phyloP scores from a whole-genome alignment of 2,113 vertebrate species.

The Ardeotis arabs region DNA sequence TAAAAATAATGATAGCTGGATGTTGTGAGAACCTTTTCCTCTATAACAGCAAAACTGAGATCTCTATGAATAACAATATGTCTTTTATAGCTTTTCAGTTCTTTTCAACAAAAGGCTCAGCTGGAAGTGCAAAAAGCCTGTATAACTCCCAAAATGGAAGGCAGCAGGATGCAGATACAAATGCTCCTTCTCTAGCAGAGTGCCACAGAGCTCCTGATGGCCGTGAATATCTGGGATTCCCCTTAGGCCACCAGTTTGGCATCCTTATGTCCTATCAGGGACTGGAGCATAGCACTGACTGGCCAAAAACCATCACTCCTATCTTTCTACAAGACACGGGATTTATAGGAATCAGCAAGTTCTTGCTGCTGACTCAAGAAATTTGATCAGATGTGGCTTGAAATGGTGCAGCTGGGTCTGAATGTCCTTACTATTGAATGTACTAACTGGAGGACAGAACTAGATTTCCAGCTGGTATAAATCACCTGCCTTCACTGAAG shows the following conservation, averaged over 20 bases:
- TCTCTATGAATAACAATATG: not conserved
- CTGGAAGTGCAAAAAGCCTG: not conserved
- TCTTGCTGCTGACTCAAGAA: not conserved
- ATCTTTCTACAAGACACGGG: not conserved
- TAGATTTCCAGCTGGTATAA: not conserved
- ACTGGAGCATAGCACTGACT: not conserved
- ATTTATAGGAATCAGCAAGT: conserved; percentile 6
- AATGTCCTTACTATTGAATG: not conserved
- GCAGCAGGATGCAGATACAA: not conserved
- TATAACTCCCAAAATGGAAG: not conserved
- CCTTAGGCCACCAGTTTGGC: not conserved
- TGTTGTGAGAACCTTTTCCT: not conserved
- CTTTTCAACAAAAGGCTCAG: not conserved
- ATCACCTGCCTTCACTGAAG: not conserved
- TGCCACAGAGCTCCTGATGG: not conserved
- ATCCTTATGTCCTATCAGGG: not conserved
- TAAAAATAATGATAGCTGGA: not conserved
- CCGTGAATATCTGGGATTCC: not conserved
- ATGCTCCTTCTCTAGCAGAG: not conserved
- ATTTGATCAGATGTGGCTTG: not conserved
- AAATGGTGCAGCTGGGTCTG: conserved; percentile 24
- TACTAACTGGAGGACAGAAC: not conserved
- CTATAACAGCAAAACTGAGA: not conserved
- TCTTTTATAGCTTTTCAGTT: not conserved
- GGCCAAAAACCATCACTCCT: not conserved